Conservation (phyloP, 1,140 invertebrate species). For the Neelides sp. region DNA sequence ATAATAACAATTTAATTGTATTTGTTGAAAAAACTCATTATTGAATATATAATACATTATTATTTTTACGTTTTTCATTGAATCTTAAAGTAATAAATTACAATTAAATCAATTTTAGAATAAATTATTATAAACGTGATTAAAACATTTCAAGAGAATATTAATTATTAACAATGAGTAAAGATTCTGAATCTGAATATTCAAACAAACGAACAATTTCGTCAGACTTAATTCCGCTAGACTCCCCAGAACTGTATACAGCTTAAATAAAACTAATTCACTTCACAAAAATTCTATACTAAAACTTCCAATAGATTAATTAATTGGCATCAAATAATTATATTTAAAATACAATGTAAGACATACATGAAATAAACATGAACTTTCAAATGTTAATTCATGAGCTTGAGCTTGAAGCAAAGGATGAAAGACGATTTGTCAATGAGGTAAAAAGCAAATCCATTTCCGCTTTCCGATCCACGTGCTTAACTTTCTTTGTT, state of each 20-base stretch:
- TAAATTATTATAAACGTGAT: neutral
- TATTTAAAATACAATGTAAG: no score
- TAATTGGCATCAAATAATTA: no score
- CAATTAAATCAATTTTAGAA: neutral
- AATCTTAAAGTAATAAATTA: neutral
- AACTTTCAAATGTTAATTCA: neutral
- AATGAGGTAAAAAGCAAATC: neutral
- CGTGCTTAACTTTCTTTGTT: neutral
- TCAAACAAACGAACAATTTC: no score
- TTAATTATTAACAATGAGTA: neutral
- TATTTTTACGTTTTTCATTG: neutral
- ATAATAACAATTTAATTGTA: neutral
- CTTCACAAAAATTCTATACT: no score
- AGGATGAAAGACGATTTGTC: neutral
- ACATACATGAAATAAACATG: neutral
- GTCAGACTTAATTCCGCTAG: no score
- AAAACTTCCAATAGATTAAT: no score
- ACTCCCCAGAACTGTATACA: no score
- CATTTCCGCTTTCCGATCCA: neutral
- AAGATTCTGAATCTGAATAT: no score
- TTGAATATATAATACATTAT: no score
- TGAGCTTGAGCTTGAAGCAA: neutral
- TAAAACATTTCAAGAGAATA: neutral
- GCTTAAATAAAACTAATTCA: no score
- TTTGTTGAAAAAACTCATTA: no score